These are phyloP conservation scores for Oscheius myriophilus DNA, from an alignment of 2,888 invertebrate species.

Conservation along the genomic window DNA sequence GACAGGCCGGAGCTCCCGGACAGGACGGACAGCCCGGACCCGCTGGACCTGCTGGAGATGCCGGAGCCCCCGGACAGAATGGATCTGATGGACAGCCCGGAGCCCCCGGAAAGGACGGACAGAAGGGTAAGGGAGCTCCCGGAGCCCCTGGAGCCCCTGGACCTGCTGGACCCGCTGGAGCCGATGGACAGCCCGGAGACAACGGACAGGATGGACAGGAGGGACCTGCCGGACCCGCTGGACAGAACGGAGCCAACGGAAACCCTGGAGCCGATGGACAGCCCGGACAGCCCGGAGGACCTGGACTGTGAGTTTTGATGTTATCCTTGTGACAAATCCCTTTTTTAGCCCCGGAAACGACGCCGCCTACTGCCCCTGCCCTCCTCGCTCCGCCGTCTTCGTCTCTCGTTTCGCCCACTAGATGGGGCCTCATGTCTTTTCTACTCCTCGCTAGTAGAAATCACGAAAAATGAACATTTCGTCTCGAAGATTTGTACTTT, in stretches of 20 bases:
- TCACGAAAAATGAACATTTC: no score
- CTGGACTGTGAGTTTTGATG: conserved; percentile 31
- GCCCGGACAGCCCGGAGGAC: conserved; percentile 50
- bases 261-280: conserved; percentile 48
- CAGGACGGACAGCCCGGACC: conserved; percentile 51
- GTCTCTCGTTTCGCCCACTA: conserved; percentile 33
- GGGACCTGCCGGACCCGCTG: conserved; percentile 55
- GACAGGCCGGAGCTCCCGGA: conserved; percentile 57
- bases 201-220: conserved; percentile 48
- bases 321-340: background rate
- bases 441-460: no score
- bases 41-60: conserved; percentile 58
- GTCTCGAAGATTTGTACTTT: no score
- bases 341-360: conserved; percentile 46
- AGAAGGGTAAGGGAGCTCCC: conserved; percentile 44
- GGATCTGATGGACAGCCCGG: conserved; percentile 51
- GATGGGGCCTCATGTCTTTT: no score
- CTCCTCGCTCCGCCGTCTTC: conserved; percentile 51
- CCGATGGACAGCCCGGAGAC: conserved; percentile 54
- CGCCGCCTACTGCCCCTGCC: conserved; percentile 58
- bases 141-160: conserved; percentile 45
- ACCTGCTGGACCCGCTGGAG: conserved; percentile 54
- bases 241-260: conserved; percentile 45
- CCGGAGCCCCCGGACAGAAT: conserved; percentile 56
- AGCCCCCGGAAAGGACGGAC: conserved; percentile 39